Conservation (phyloP, 2,888 invertebrate species). For the Luperina nickerlii region DNA sequence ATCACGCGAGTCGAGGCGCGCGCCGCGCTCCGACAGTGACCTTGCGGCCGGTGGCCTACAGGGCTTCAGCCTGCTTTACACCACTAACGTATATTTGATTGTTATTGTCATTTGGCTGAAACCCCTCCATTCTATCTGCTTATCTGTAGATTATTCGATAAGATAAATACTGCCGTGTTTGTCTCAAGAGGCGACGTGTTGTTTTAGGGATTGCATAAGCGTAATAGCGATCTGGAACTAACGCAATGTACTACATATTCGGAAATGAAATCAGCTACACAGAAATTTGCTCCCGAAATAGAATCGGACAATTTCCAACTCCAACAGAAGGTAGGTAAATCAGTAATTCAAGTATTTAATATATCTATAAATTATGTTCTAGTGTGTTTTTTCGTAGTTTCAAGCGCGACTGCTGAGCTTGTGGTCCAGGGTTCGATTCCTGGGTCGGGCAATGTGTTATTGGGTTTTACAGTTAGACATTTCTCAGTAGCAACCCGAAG, state of each 20-base stretch:
- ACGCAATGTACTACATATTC: slow-evolving; percentile 21
- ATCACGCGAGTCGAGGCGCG: slow-evolving; percentile 71
- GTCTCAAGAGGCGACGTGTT: slow-evolving; percentile 25
- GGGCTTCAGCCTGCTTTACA: slow-evolving; percentile 54
- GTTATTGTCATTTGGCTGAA: slow-evolving; percentile 54
- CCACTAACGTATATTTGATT: slow-evolving; percentile 68
- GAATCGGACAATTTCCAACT: slow-evolving; percentile 35
- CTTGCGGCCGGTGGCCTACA: slow-evolving; percentile 72
- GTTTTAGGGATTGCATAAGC: slow-evolving; percentile 25
- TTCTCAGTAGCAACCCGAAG: background rate
- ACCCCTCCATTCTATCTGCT: slow-evolving; percentile 35
- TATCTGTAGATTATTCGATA: slow-evolving; percentile 61
- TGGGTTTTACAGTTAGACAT: background rate
- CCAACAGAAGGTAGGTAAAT: background rate
- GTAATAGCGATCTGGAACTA: slow-evolving; percentile 25
- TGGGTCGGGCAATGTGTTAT: background rate
- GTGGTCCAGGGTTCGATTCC: background rate
- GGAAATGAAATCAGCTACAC: slow-evolving; percentile 32
- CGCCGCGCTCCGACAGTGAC: slow-evolving; percentile 74
- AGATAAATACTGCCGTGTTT: slow-evolving; percentile 36
- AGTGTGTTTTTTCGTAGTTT: too few species aligned
- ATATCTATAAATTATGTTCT: too few species aligned
- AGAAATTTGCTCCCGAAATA: slow-evolving; percentile 33
- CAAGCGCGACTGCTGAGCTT: background rate
- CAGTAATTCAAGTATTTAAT: background rate